phyloP scores from a whole-genome alignment of 2,888 invertebrate species.

The Carabus problematicus region DNA sequence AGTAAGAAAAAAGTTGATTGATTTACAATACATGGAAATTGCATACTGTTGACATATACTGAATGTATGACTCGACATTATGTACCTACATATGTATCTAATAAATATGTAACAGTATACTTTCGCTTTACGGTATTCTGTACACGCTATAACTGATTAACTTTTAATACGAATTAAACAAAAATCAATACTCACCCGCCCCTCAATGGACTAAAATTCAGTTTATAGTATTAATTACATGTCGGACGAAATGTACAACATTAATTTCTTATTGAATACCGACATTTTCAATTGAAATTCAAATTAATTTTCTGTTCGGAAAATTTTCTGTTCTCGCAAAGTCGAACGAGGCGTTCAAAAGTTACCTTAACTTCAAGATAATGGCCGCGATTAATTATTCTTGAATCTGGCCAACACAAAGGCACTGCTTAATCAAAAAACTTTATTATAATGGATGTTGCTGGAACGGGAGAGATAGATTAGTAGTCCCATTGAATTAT shows the following conservation, averaged over 20 bases:
- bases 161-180: too few relatives aligned
- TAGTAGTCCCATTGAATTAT: slow-evolving; percentile 20
- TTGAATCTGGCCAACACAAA: slow-evolving; percentile 30
- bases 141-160: too few relatives aligned
- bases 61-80: too few relatives aligned
- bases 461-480: slow-evolving; percentile 36
- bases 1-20: too few relatives aligned
- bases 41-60: too few relatives aligned
- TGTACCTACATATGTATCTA: too few relatives aligned
- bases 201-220: not conserved
- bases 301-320: slow-evolving; percentile 8
- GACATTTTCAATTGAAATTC: slow-evolving; percentile 8
- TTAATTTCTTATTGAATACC: slow-evolving; percentile 10
- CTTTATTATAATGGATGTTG: slow-evolving; percentile 38
- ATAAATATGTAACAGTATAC: too few relatives aligned
- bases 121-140: too few relatives aligned
- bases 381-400: slow-evolving; percentile 41
- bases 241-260: slow-evolving; percentile 1
- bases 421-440: slow-evolving; percentile 41
- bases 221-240: not conserved
- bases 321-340: not conserved
- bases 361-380: slow-evolving; percentile 35
- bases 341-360: slow-evolving; percentile 9
- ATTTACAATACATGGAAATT: too few relatives aligned
- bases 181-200: too few relatives aligned